A percentile compares a stretch with the other conserved stretches of the same genome.
Conservation (phyloP, 2,888 invertebrate species). For the Lepidocyrtoides sp. region DNA sequence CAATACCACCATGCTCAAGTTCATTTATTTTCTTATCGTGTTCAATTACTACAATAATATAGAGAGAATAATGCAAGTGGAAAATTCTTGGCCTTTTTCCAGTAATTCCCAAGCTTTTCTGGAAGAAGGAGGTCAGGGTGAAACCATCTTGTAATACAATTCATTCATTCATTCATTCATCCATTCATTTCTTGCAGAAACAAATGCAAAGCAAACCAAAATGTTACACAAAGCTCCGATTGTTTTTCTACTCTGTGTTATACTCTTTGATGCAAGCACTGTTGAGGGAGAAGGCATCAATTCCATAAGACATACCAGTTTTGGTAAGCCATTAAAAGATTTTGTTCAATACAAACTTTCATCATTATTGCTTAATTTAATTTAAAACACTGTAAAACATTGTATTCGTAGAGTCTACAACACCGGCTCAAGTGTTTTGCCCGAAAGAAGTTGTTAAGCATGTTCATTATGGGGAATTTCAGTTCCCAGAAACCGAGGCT, state of each 20-base stretch:
- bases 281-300: neutral
- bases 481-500: constrained; percentile 67
- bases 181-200: neutral
- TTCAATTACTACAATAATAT: too few species aligned
- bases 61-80: neutral
- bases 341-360: too few species aligned
- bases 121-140: constrained; percentile 30
- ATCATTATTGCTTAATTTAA: neutral
- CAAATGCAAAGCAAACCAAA: neutral
- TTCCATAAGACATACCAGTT: neutral
- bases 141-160: neutral
- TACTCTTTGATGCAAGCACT: neutral
- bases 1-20: neutral
- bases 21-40: neutral
- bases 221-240: neutral
- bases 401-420: neutral
- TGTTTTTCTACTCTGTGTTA: neutral
- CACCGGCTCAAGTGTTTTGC: neutral
- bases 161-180: constrained; percentile 8
- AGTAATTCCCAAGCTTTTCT: neutral
- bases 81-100: constrained; percentile 1
- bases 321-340: neutral
- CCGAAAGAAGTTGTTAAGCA: neutral
- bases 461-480: constrained; percentile 38
- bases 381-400: too few species aligned